Percentiles rank a stretch among this genome's conserved stretches.
These are phyloP conservation scores for Aspidiotus destructor DNA, from an alignment of 2,888 invertebrate species.

Conservation along the genomic window DNA sequence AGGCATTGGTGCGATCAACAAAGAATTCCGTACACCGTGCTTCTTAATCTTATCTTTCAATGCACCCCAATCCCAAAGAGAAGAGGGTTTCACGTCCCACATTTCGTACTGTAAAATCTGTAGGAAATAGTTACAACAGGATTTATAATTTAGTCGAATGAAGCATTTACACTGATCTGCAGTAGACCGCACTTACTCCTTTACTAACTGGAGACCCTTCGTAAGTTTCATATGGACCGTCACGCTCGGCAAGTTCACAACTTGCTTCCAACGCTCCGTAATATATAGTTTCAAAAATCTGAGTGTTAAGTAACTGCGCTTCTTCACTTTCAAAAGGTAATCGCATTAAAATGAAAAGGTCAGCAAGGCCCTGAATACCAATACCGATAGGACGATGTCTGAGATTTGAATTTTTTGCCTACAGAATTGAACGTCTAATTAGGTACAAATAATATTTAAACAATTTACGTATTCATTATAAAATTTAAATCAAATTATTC, in stretches of 20 bases:
- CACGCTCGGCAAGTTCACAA: slow-evolving; percentile 77
- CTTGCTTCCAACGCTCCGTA: slow-evolving; percentile 94
- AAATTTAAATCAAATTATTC: too few relatives aligned
- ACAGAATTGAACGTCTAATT: neutral
- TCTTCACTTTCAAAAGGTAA: slow-evolving; percentile 83
- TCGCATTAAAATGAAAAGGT: slow-evolving; percentile 88
- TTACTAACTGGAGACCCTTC: slow-evolving; percentile 84
- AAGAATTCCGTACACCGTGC: slow-evolving; percentile 85
- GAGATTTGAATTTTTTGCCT: slow-evolving; percentile 60
- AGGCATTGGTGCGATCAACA: slow-evolving; percentile 94
- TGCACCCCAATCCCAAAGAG: slow-evolving; percentile 78
- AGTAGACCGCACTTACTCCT: slow-evolving; percentile 47
- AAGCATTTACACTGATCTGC: too few relatives aligned
- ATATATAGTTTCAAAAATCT: slow-evolving; percentile 97
- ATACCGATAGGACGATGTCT: slow-evolving; percentile 79
- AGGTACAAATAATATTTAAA: too few relatives aligned
- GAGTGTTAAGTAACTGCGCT: slow-evolving; percentile 76
- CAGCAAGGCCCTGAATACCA: slow-evolving; percentile 95
- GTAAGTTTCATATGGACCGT: slow-evolving; percentile 85
- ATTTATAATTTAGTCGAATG: too few relatives aligned
- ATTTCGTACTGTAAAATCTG: slow-evolving; percentile 90
- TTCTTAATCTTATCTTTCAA: slow-evolving; percentile 75
- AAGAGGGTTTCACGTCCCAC: slow-evolving; percentile 84
- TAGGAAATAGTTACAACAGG: slow-evolving; percentile 4
- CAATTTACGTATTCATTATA: too few relatives aligned